phyloP scores from a whole-genome alignment of 2,113 vertebrate genomes.

The Pedionomus torquatus region DNA sequence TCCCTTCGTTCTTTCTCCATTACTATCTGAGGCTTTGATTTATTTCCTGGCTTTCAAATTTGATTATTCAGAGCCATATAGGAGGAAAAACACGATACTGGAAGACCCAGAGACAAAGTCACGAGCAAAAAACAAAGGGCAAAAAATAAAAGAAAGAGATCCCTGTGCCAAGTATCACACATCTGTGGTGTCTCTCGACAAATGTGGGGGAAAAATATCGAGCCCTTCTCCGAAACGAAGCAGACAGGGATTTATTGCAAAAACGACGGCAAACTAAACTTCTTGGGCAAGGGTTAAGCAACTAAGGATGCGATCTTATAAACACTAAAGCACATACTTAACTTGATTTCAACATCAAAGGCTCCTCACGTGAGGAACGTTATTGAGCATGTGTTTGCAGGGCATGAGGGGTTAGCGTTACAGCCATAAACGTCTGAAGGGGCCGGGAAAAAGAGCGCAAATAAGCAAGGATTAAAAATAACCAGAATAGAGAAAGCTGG shows the following conservation, averaged over 20 bases:
- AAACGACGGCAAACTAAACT: neutral
- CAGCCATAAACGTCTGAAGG: neutral
- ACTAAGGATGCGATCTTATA: slow-evolving; percentile 19
- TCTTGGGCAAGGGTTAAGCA: slow-evolving; percentile 55
- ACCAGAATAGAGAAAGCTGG: slow-evolving; percentile 27
- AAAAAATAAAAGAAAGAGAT: neutral
- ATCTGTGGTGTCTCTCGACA: neutral
- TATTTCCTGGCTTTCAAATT: slow-evolving; percentile 56
- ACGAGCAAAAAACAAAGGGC: slow-evolving; percentile 28
- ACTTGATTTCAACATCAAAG: slow-evolving; percentile 42
- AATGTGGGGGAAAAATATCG: neutral
- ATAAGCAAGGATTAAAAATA: slow-evolving; percentile 63
- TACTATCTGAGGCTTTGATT: slow-evolving; percentile 56
- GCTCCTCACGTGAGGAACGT: neutral
- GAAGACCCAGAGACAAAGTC: slow-evolving; percentile 42
- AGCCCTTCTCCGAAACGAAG: neutral
- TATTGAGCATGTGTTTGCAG: slow-evolving; percentile 28
- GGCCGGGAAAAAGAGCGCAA: neutral
- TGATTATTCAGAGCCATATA: slow-evolving; percentile 54
- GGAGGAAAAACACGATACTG: slow-evolving; percentile 58
- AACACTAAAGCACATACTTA: slow-evolving; percentile 38
- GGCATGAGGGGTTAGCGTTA: neutral
- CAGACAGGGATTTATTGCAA: slow-evolving; percentile 39
- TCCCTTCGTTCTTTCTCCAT: slow-evolving; percentile 35
- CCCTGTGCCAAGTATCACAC: slow-evolving; percentile 31